Evolutionary conservation across 2,888 invertebrate species (phyloP), one percentile per base, ranked within the genome.

Genomic region (Nymphalis polychloros): DNA sequence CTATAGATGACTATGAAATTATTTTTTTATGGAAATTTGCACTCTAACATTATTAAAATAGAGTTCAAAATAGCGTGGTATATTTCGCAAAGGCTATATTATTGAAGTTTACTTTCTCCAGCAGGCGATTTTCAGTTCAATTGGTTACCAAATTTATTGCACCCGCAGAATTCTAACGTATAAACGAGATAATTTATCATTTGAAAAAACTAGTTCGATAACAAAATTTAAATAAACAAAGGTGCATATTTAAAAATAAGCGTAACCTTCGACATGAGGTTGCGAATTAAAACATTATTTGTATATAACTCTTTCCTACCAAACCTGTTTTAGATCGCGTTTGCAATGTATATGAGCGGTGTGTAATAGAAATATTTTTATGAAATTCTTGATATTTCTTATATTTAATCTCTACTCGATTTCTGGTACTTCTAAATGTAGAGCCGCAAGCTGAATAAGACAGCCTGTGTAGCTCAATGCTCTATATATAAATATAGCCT

Each of bases 71-170:
- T 73, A 7, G 52, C n/a, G 55, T 74, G 63, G 47, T 62, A 19
- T 13, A 8, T 17, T 64, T 35, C 27, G 17, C 41, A n/a, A 69
- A 73, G 72, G 74, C 69, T 75, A 73, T 73, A 77, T 74, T 80
- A 78, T 79, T 84, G 84, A 80, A 81, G 86, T 88, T 88, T 90
- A 91, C 91, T 91, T 91, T 91, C 92, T 89, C 92, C 84, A 73
- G 80, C 81, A 82, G 85, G 83, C 81, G 83, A 85, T 85, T 85
- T n/a, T n/a, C n/a, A n/a, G n/a, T 41, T 57, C 19, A 31, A 27
- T 27, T 17, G 5, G 35, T 19, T 13, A 31, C 35, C 17, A 41
- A 57, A 57, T 57, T 57, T 35, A 57, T 57, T 27, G 19, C 8
- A 35, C 60, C 60, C 60, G 60, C 53, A 55, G 31, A 55, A 55